A percentile compares a stretch with the other conserved stretches of the same genome.
These are phyloP conservation scores for Halictus ligatus DNA, from an alignment of 2,888 invertebrate genomes.

Conservation along the genomic window DNA sequence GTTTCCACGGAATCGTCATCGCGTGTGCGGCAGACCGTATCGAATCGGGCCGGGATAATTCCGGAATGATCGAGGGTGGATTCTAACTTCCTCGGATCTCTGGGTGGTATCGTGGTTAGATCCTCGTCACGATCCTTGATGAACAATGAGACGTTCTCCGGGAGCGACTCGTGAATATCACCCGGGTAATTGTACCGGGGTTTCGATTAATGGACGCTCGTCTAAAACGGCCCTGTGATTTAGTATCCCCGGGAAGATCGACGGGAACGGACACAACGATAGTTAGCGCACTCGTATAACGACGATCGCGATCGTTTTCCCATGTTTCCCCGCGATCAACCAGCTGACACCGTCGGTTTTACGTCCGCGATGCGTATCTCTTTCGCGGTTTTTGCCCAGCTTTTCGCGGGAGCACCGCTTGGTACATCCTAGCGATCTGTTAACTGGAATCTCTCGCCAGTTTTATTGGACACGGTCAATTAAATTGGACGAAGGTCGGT, in stretches of 20 bases:
- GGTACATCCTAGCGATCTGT: conserved; percentile 4
- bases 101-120: conserved; percentile 32
- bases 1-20: neutral
- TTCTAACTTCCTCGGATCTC: conserved; percentile 16
- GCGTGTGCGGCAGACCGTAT: conserved; percentile 2
- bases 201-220: conserved; percentile 27
- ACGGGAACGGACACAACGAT: conserved; percentile 1
- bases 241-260: neutral
- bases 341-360: conserved; percentile 10
- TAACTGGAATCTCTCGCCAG: neutral
- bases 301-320: conserved; percentile 5
- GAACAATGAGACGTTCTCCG: conserved; percentile 11
- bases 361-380: neutral
- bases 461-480: conserved; percentile 39
- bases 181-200: conserved; percentile 33
- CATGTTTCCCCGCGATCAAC: conserved; percentile 15
- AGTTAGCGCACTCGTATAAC: conserved; percentile 3
- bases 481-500: conserved; percentile 35
- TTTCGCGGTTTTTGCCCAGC: neutral
- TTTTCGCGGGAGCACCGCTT: neutral
- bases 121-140: conserved; percentile 19
- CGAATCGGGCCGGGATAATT: conserved; percentile 26
- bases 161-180: conserved; percentile 37
- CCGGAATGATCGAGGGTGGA: conserved; percentile 27
- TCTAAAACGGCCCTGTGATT: conserved; percentile 27